Evolutionary conservation across 2,113 vertebrate species (phyloP), one percentile per base, ranked within the genome.

Genomic region (Onychorhynchus coronatus): DNA sequence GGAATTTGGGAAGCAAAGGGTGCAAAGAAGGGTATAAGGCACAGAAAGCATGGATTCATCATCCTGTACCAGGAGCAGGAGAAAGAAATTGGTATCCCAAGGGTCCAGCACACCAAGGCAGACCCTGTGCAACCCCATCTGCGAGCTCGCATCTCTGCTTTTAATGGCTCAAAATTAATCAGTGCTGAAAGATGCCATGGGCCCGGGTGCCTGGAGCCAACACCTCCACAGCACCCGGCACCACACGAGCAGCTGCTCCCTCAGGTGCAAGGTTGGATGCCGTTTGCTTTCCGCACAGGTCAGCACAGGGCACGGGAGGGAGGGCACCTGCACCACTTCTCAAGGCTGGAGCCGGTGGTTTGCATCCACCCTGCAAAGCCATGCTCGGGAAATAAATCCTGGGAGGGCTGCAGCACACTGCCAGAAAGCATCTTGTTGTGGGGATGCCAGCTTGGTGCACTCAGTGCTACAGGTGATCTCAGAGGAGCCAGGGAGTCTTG

Each of bases 371-470:
- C 41, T 0, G 0, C n/a, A 28, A 58, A 88, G 62, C 39, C 35
- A 27, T 49, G 58, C 47, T 49, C 1, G 1, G 67, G 83, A 80
- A 85, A 58, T 42, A 52, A 87, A 47, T 39, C 46, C 75, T 4
- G 0, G 49, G 66, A 70, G 66, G 47, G 65, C 23, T 74, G 58
- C 37, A 65, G 50, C n/a, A 17, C 1, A 0, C 23, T 1, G 3
- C 37, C 3, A 5, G 46, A 31, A 80, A 62, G 55, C 46, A 31
- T 39, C 61, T 59, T 24, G 0, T 0, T 3, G 7, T 3, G 0
- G 24, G 18, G 41, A 25, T 56, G n/a, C n/a, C 58, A 59, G 88
- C 19, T 70, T 33, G 24, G 46, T 59, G 87, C 17, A 1, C 25
- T 41, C 2, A 0, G 23, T 28, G 59, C 83, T 70, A 28, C 65